Conservation (phyloP, 2,888 invertebrate species). For the Drosophila atripex region DNA sequence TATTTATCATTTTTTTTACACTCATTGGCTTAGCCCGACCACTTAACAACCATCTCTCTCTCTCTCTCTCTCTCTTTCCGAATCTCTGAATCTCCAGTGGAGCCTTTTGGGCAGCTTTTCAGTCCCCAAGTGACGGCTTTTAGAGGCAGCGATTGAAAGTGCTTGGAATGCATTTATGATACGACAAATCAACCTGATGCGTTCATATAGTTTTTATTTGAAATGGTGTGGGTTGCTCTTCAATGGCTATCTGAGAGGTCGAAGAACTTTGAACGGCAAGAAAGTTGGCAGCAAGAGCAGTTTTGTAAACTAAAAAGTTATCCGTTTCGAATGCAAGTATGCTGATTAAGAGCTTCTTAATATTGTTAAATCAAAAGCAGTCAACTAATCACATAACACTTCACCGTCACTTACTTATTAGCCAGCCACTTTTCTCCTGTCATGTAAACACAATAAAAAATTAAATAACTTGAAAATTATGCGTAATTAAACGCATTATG, state of each 20-base stretch:
- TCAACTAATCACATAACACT: slow-evolving; percentile 20
- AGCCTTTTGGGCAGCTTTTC: slow-evolving; percentile 32
- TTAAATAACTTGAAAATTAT: slow-evolving; percentile 36
- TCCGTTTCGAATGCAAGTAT: too few relatives aligned
- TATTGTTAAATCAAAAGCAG: not conserved
- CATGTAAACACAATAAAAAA: slow-evolving; percentile 40
- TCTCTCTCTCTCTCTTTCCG: slow-evolving; percentile 29
- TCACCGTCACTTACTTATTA: not conserved
- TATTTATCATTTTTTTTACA: slow-evolving; percentile 36
- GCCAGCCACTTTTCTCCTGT: slow-evolving; percentile 24
- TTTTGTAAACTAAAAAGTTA: not conserved
- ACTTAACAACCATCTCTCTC: slow-evolving; percentile 64
- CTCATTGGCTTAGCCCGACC: slow-evolving; percentile 67
- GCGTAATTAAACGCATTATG: slow-evolving; percentile 44
- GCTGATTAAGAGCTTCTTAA: too few relatives aligned
- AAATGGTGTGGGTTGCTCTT: slow-evolving; percentile 31
- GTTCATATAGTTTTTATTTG: slow-evolving; percentile 25
- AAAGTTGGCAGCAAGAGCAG: slow-evolving; percentile 7
- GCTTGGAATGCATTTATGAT: slow-evolving; percentile 49
- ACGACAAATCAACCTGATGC: slow-evolving; percentile 21
- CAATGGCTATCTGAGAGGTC: slow-evolving; percentile 10
- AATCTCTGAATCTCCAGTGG: slow-evolving; percentile 10
- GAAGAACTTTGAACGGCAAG: slow-evolving; percentile 7
- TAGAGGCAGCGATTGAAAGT: slow-evolving; percentile 46
- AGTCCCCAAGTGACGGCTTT: slow-evolving; percentile 40